A percentile compares a stretch with the other conserved stretches of the same genome.
phyloP scores from a whole-genome alignment of 2,113 vertebrate genomes.

The Gnathonemus echidnorhynchus region DNA sequence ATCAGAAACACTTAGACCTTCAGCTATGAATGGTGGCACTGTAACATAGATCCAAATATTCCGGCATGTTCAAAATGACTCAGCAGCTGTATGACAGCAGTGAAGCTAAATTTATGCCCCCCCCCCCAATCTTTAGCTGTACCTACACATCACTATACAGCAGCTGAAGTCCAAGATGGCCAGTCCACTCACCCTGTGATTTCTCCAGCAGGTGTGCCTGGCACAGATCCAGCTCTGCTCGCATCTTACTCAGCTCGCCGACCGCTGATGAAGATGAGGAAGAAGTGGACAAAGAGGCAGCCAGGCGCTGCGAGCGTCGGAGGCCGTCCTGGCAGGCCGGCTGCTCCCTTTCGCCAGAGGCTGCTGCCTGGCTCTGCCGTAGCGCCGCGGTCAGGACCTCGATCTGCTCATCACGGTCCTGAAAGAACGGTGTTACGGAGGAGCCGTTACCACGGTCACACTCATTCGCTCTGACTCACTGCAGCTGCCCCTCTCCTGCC shows the following conservation, averaged over 20 bases:
- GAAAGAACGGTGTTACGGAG: not conserved
- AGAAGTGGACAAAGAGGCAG: slow-evolving; percentile 19
- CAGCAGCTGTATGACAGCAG: not conserved
- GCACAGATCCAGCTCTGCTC: slow-evolving; percentile 64
- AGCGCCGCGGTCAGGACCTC: slow-evolving; percentile 63
- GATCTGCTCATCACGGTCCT: slow-evolving; percentile 87
- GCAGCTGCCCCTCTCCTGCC: not conserved
- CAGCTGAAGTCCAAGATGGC: not conserved
- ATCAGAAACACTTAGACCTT: not conserved
- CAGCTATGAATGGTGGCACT: not conserved
- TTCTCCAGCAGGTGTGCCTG: slow-evolving; percentile 45
- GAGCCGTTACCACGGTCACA: not conserved
- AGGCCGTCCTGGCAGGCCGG: slow-evolving; percentile 25
- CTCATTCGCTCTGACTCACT: not conserved
- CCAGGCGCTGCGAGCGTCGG: slow-evolving; percentile 68
- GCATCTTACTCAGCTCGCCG: slow-evolving; percentile 44
- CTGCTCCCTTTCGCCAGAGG: not conserved
- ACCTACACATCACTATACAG: not conserved
- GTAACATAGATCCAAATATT: not conserved
- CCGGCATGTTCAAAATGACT: not conserved
- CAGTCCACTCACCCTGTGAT: slow-evolving; percentile 56
- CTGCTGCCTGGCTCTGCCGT: slow-evolving; percentile 44
- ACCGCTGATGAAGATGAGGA: slow-evolving; percentile 7
- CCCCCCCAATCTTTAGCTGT: not conserved
- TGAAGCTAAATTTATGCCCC: not conserved